phyloP scores from a whole-genome alignment of 2,113 vertebrate species.

The Vulpes lagopus region DNA sequence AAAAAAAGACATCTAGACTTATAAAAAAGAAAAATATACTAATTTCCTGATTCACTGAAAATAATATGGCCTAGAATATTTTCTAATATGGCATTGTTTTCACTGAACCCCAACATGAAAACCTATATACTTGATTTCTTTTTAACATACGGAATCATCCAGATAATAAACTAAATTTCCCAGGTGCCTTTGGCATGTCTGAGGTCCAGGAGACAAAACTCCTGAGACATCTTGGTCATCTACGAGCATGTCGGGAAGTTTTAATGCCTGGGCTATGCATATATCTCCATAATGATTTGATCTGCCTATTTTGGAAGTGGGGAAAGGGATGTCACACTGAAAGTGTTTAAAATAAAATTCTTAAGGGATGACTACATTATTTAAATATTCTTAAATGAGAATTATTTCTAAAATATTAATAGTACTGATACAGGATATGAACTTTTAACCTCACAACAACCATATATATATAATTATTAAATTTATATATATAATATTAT shows the following conservation, averaged over 20 bases:
- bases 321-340: background rate
- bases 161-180: background rate
- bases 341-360: conserved; percentile 23
- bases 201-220: background rate
- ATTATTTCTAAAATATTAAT: conserved; percentile 18
- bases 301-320: background rate
- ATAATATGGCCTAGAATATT: background rate
- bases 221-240: background rate
- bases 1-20: background rate
- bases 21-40: background rate
- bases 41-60: conserved; percentile 33
- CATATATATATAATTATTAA: background rate
- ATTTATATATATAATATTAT: too few species aligned
- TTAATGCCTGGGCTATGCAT: background rate
- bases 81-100: background rate
- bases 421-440: background rate
- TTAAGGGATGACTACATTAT: background rate
- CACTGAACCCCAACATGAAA: background rate
- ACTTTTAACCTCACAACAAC: background rate
- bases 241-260: background rate
- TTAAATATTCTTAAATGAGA: conserved; percentile 21
- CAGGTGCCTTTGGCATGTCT: background rate
- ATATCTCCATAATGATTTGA: background rate
- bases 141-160: background rate
- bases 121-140: background rate